phyloP scores from a whole-genome alignment of 2,797 vertebrate species.

The Dermochelys coriacea region DNA sequence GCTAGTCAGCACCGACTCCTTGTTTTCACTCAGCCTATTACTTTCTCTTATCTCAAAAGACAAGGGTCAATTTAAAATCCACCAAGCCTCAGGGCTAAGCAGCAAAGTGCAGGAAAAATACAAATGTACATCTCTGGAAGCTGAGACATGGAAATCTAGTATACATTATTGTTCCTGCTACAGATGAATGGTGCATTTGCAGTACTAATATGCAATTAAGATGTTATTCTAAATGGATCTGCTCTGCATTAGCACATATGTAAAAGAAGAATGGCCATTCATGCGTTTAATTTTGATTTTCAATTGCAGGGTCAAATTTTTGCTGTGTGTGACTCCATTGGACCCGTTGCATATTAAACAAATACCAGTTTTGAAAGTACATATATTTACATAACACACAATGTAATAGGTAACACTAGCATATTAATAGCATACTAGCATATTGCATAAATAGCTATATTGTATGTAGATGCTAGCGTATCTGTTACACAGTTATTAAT shows the following conservation, averaged over 20 bases:
- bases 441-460: slow-evolving; percentile 19
- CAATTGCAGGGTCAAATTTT: neutral
- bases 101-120: slow-evolving; percentile 52
- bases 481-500: neutral
- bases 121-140: slow-evolving; percentile 26
- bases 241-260: neutral
- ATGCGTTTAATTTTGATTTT: neutral
- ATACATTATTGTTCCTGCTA: slow-evolving; percentile 53
- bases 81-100: slow-evolving; percentile 46
- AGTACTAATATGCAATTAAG: slow-evolving; percentile 34
- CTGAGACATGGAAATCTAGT: slow-evolving; percentile 22
- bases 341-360: neutral
- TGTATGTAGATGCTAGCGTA: neutral
- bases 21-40: slow-evolving; percentile 60
- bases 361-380: rapidly evolving
- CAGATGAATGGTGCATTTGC: slow-evolving; percentile 1
- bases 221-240: slow-evolving; percentile 31
- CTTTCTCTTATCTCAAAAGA: slow-evolving; percentile 57
- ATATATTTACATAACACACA: neutral
- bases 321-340: neutral
- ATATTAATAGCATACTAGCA: neutral
- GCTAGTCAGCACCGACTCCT: slow-evolving; percentile 25
- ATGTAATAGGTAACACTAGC: neutral
- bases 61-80: slow-evolving; percentile 49
- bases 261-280: neutral